Base-by-base conservation (phyloP, 1,140 invertebrate species). In the Dryas iulia region DNA sequence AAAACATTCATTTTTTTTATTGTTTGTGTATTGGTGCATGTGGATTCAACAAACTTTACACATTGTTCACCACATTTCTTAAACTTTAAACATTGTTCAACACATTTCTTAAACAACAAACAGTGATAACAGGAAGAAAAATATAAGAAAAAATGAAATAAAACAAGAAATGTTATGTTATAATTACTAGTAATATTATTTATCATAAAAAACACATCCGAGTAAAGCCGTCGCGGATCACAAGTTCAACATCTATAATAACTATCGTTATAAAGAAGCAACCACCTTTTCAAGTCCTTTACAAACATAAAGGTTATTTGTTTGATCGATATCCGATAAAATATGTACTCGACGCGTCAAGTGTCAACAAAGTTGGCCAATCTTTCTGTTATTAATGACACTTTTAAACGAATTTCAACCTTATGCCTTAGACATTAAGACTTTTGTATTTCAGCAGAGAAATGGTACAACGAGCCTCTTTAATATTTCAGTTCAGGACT, bases 361-460 rank as follows among this genome's bases (percentile, higher is more conserved):
- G 64, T 62, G 71, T 79, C 75, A 77, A 77, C 71, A 74, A 77
- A 74, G 74, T 77, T 78, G 67, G 57, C 69, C 74, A 72, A 77
- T 79, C 69, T 79, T 78, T 75, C 69, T 67, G 71, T 79, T 75
- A 77, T 75, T 77, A 75, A 73, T 5, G 8, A 47, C 18, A 47
- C 3, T 10, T 7, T 10, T 18, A 21, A 47, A 10, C 5, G 18
- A 47, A 21, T 47, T 47, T 18, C 6, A 7, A 47, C 14, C 14
- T 47, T 47, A 47, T 47, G 0, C 21, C 18, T 47, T 21, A 21
- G 18, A 21, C 0, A 18, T 47, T 47, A 47, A 47, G 14, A 47
- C 39, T 21, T 47, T 21, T 47, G 39, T 2, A 47, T 14, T 47
- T 47, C 39, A 47, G 39, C 39, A 47, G 39, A 8, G 39, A 47